A percentile compares a stretch with the other conserved stretches of the same genome.
phyloP scores from a whole-genome alignment of 2,888 invertebrate genomes.

The Andricus quercusramuli region DNA sequence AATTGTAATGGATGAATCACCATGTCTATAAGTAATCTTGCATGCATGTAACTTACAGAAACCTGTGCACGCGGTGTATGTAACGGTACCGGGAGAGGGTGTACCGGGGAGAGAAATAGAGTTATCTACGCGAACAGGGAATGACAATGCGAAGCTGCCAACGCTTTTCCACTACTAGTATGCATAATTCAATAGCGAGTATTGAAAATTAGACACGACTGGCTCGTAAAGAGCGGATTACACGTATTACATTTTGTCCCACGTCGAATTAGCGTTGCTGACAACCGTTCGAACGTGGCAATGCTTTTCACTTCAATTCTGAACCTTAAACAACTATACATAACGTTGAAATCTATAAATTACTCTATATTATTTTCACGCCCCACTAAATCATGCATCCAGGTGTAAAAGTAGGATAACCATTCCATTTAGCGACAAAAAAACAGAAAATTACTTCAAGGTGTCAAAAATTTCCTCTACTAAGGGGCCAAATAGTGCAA shows the following conservation, averaged over 20 bases:
- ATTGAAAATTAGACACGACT: constrained; percentile 55
- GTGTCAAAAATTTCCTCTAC: no score
- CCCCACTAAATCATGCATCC: not conserved
- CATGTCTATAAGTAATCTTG: constrained; percentile 21
- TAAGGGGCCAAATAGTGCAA: no score
- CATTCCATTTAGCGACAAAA: not conserved
- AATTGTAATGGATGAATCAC: constrained; percentile 13
- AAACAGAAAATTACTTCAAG: no score
- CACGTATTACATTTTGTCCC: constrained; percentile 45
- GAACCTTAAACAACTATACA: constrained; percentile 12
- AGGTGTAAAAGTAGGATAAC: not conserved
- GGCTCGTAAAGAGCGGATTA: constrained; percentile 50
- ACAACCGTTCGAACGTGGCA: constrained; percentile 23
- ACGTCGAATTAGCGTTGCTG: constrained; percentile 42
- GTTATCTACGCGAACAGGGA: constrained; percentile 48
- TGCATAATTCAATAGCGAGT: constrained; percentile 55
- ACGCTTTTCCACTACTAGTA: constrained; percentile 48
- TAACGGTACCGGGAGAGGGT: constrained; percentile 31
- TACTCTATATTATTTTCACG: constrained; percentile 29
- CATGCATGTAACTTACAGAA: constrained; percentile 22
- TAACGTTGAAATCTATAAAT: constrained; percentile 25
- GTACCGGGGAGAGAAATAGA: constrained; percentile 46
- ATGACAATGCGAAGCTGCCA: constrained; percentile 42
- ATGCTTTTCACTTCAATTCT: constrained; percentile 22
- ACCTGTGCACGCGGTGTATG: constrained; percentile 5